Percentiles rank a stretch among this genome's conserved stretches.
phyloP scores from a whole-genome alignment of 2,888 invertebrate genomes.

The Schizaphis graminum region DNA sequence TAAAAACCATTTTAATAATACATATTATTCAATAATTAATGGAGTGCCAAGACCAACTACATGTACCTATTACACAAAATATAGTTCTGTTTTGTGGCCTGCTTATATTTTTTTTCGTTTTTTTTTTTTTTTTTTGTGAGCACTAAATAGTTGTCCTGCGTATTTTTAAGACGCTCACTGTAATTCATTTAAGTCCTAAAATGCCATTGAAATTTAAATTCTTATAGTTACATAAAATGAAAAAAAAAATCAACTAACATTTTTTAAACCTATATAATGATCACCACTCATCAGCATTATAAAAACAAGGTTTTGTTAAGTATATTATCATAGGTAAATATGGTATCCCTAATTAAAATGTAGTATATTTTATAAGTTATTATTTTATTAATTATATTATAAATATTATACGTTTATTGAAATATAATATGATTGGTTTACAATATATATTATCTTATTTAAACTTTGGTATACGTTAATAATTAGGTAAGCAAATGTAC shows the following conservation, averaged over 20 bases:
- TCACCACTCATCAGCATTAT: background rate
- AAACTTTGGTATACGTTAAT: background rate
- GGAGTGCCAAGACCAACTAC: background rate
- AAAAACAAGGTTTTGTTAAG: background rate
- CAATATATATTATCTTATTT: background rate
- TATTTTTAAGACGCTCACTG: no score
- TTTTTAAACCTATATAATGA: background rate
- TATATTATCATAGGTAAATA: background rate
- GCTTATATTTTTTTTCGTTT: no score
- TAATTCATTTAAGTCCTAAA: background rate
- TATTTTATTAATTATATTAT: background rate
- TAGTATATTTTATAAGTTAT: background rate
- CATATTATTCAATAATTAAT: background rate
- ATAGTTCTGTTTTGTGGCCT: background rate
- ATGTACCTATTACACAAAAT: background rate
- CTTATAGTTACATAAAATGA: background rate
- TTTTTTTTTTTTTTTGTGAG: no score
- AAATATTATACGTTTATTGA: background rate
- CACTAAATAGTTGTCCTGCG: background rate
- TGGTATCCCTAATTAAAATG: background rate
- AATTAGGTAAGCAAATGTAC: background rate
- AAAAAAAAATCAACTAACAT: background rate
- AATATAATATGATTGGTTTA: background rate
- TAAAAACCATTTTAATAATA: background rate
- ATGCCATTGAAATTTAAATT: background rate